phyloP scores from a whole-genome alignment of 2,888 invertebrate species.

The Biston stratarius region DNA sequence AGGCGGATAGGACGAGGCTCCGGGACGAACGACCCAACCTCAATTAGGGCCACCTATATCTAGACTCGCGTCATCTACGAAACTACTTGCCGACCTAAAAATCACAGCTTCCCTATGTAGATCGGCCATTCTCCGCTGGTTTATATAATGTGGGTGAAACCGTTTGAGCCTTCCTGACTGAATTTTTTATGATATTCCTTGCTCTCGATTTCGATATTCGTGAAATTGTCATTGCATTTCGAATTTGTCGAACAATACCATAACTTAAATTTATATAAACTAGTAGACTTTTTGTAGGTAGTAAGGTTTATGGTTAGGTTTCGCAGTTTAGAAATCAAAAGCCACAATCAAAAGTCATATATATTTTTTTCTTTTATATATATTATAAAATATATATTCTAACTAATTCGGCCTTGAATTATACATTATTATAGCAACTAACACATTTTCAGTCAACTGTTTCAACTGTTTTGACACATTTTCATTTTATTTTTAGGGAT shows the following conservation, averaged over 20 bases:
- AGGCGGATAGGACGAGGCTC: slow-evolving; percentile 67
- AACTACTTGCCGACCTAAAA: slow-evolving; percentile 24
- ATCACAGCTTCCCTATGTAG: slow-evolving; percentile 25
- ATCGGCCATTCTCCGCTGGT: slow-evolving; percentile 12
- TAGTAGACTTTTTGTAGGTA: not conserved
- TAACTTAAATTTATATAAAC: not conserved
- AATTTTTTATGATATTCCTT: slow-evolving; percentile 32
- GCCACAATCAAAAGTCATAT: no score
- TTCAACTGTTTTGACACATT: no score
- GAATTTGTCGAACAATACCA: slow-evolving; percentile 30
- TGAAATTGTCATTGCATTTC: slow-evolving; percentile 33
- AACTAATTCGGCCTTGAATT: no score
- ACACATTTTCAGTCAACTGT: no score
- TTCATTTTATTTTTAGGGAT: no score
- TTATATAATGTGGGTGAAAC: slow-evolving; percentile 25
- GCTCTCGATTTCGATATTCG: slow-evolving; percentile 27
- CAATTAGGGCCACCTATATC: slow-evolving; percentile 60
- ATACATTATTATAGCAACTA: no score
- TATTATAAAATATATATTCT: no score
- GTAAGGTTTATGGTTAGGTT: no score
- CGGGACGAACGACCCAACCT: slow-evolving; percentile 64
- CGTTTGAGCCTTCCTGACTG: slow-evolving; percentile 25
- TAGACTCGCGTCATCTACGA: slow-evolving; percentile 20
- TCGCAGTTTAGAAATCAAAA: no score
- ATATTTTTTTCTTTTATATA: no score